Evolutionary conservation across 2,888 invertebrate species (phyloP).

Genomic region (Poecilus cupreus): DNA sequence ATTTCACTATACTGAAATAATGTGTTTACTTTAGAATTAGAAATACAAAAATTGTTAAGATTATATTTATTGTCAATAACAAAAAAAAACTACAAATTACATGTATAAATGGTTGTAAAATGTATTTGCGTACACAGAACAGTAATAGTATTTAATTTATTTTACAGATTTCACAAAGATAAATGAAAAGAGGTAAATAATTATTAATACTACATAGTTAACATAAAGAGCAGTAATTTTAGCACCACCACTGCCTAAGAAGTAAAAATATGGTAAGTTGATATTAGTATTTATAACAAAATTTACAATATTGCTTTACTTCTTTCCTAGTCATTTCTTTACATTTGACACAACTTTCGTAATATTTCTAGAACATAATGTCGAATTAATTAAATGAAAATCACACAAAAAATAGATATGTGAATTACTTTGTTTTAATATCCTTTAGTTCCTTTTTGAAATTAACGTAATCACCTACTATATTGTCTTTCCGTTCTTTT

Average conservation of each 20-base stretch:
- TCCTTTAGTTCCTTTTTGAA: slow-evolving; percentile 74
- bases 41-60: neutral
- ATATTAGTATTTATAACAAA: no score
- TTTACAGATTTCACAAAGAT: neutral
- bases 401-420: neutral
- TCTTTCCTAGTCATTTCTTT: slow-evolving; percentile 11
- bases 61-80: slow-evolving; percentile 30
- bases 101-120: slow-evolving; percentile 41
- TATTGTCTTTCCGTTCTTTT: slow-evolving; percentile 69
- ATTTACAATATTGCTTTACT: no score
- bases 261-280: neutral
- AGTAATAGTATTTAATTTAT: no score
- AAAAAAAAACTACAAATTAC: slow-evolving; percentile 33
- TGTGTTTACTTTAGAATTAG: neutral
- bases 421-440: slow-evolving; percentile 69
- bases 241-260: no score
- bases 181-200: neutral
- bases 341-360: neutral
- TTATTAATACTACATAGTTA: neutral
- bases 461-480: slow-evolving; percentile 75
- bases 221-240: neutral
- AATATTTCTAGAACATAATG: slow-evolving; percentile 37
- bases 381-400: neutral
- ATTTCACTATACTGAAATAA: neutral
- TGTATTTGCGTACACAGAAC: neutral